Percentiles rank a stretch among this genome's conserved stretches.
Evolutionary conservation across 2,113 vertebrate genomes (phyloP).

Genomic region (Conger conger): DNA sequence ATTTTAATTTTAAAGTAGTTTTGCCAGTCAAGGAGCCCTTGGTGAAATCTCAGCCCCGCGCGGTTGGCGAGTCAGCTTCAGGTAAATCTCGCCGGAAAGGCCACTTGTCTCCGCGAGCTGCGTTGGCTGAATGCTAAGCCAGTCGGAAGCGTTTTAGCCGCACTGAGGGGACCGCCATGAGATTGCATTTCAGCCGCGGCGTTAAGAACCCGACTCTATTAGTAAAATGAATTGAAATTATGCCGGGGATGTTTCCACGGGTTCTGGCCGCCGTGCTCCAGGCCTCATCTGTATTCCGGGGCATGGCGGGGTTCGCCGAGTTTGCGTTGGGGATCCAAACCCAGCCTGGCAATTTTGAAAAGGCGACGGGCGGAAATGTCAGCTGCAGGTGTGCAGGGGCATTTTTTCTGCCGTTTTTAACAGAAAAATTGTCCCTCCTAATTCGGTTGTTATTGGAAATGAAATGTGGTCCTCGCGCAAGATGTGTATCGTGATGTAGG

Average conservation of each 20-base stretch:
- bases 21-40: not conserved
- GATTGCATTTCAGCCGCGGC: not conserved
- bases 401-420: not conserved
- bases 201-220: slow-evolving; percentile 13
- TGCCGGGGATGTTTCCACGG: not conserved
- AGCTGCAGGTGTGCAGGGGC: not conserved
- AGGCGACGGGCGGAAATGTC: not conserved
- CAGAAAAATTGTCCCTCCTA: not conserved
- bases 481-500: not conserved
- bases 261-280: not conserved
- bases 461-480: not conserved
- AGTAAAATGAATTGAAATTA: slow-evolving; percentile 21
- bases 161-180: not conserved
- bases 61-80: not conserved
- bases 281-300: slow-evolving; percentile 8
- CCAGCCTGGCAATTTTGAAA: not conserved
- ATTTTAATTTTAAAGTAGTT: not conserved
- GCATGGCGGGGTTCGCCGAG: not conserved
- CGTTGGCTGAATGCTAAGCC: not conserved
- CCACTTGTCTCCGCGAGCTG: not conserved
- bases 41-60: not conserved
- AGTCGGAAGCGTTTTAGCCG: not conserved
- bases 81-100: slow-evolving; percentile 15
- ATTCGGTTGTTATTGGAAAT: not conserved
- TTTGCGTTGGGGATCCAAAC: slow-evolving; percentile 21